Conservation (phyloP, 2,113 vertebrate genomes). For the Poeciliopsis turrubarensis region DNA sequence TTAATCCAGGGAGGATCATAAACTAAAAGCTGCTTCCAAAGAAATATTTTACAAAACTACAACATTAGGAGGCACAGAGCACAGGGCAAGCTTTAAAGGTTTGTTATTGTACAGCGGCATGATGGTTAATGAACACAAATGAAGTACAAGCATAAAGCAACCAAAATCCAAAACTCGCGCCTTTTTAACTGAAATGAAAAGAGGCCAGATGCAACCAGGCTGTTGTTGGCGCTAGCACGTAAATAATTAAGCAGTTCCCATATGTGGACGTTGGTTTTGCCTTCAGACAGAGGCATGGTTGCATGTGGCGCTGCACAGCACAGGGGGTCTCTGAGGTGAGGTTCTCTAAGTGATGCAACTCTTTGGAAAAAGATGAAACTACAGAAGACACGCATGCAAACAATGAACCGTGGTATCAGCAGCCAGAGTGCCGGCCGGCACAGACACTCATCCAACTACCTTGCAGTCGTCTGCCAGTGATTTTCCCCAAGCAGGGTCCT, state of each 20-base stretch:
- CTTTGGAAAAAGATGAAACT: slow-evolving; percentile 57
- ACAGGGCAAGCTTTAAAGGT: neutral
- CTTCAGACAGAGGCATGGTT: slow-evolving; percentile 54
- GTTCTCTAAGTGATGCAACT: slow-evolving; percentile 31
- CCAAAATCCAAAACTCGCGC: slow-evolving; percentile 51
- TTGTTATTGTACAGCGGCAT: slow-evolving; percentile 18
- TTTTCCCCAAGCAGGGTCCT: slow-evolving; percentile 82
- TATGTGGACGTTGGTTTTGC: neutral
- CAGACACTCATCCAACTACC: slow-evolving; percentile 77
- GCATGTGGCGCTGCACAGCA: slow-evolving; percentile 57
- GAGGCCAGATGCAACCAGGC: slow-evolving; percentile 76
- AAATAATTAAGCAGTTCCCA: slow-evolving; percentile 14
- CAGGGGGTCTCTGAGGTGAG: slow-evolving; percentile 35
- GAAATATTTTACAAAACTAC: slow-evolving; percentile 9
- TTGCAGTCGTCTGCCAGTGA: slow-evolving; percentile 83
- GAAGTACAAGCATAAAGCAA: slow-evolving; percentile 27
- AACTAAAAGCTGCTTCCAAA: neutral
- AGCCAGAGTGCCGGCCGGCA: slow-evolving; percentile 15
- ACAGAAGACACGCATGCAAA: slow-evolving; percentile 48
- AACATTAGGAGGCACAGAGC: neutral
- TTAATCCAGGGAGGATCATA: slow-evolving; percentile 16
- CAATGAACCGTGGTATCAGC: slow-evolving; percentile 28
- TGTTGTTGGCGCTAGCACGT: slow-evolving; percentile 8
- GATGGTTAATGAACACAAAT: slow-evolving; percentile 37
- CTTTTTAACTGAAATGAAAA: slow-evolving; percentile 17